phyloP scores from a whole-genome alignment of 2,797 vertebrate genomes.

The Thamnophis elegans region DNA sequence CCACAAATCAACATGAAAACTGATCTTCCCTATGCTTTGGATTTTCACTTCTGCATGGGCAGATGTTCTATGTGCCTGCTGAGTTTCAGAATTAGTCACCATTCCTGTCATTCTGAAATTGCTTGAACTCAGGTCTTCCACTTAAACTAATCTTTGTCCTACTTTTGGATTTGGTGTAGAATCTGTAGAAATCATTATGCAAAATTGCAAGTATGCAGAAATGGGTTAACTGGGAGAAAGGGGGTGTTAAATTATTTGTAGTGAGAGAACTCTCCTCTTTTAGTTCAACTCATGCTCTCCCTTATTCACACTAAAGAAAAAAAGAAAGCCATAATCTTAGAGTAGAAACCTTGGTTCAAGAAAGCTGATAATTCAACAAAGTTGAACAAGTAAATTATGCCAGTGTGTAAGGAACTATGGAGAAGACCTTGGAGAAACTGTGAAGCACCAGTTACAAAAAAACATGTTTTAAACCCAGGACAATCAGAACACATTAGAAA shows the following conservation, averaged over 20 bases:
- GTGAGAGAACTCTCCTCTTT: background rate
- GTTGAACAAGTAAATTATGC: background rate
- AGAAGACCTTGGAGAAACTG: background rate
- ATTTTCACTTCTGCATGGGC: slow-evolving; percentile 63
- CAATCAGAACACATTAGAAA: background rate
- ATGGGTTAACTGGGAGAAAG: background rate
- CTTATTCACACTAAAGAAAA: background rate
- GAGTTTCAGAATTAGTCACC: slow-evolving; percentile 8
- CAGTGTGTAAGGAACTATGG: background rate
- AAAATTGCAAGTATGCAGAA: background rate
- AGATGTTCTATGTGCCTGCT: background rate
- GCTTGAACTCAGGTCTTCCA: background rate
- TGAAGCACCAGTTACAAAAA: background rate
- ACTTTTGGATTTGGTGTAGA: background rate
- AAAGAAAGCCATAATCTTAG: no score
- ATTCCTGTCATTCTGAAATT: slow-evolving; percentile 36
- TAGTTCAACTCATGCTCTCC: background rate
- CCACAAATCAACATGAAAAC: slow-evolving; percentile 34
- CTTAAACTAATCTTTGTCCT: background rate
- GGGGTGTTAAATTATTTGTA: background rate
- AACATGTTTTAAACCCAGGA: background rate
- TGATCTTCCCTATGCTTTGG: slow-evolving; percentile 17
- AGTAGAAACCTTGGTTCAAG: background rate
- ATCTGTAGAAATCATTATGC: background rate
- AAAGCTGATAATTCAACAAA: background rate